Conservation (phyloP, 64 coral and sea anemone species). For the Porites australiensis region DNA sequence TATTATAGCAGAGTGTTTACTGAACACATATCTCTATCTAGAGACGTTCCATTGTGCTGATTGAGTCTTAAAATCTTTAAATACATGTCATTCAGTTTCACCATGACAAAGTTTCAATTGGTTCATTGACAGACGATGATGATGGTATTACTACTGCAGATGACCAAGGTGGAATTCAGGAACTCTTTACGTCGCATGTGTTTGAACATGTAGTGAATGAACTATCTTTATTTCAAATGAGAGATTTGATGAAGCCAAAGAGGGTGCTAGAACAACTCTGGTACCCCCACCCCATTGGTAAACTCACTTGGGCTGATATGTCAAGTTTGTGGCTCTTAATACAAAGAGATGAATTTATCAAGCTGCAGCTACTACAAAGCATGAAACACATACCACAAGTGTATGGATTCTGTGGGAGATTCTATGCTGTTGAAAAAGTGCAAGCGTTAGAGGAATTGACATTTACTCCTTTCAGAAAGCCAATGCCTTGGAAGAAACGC, state of each 20-base stretch:
- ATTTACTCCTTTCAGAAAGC: conserved; percentile 38
- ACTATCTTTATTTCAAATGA: conserved; percentile 45
- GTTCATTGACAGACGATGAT: neutral
- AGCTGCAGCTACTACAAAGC: conserved; percentile 80
- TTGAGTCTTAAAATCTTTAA: too few species aligned
- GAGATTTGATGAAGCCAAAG: neutral
- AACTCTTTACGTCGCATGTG: conserved; percentile 34
- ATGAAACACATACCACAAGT: conserved; percentile 89
- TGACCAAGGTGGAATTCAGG: neutral
- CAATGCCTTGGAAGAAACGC: conserved; percentile 76
- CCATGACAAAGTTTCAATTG: too few species aligned
- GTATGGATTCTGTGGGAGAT: conserved; percentile 91
- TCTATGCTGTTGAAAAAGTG: conserved; percentile 94
- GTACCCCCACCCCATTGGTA: conserved; percentile 58
- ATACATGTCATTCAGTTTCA: too few species aligned
- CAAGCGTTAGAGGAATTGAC: conserved; percentile 54
- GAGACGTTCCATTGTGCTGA: too few species aligned
- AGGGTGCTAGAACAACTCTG: conserved; percentile 27
- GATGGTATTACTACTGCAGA: neutral
- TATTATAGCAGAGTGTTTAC: too few species aligned
- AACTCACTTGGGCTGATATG: conserved; percentile 80
- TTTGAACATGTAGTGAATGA: conserved; percentile 72
- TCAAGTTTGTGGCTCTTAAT: conserved; percentile 82
- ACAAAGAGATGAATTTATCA: conserved; percentile 88
- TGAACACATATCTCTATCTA: too few species aligned